Conservation (phyloP, 2,888 invertebrate species). For the Cephus runcator region DNA sequence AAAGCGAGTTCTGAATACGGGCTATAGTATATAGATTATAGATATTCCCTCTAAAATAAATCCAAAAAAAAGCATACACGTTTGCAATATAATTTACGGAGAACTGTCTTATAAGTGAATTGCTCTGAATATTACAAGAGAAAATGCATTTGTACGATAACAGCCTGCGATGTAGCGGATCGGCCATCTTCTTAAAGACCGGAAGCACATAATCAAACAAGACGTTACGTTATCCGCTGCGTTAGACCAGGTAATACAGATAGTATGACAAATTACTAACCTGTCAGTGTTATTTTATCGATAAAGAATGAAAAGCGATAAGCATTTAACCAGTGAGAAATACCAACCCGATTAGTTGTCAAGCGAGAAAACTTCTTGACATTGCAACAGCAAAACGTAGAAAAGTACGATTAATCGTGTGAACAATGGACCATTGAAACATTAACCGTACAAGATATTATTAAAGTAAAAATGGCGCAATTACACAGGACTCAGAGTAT, state of each 20-base stretch:
- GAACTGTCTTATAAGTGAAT: not conserved
- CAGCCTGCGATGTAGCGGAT: not conserved
- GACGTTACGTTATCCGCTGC: not conserved
- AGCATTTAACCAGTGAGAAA: not conserved
- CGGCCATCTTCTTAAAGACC: not conserved
- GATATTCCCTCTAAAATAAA: too few relatives aligned
- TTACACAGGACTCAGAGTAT: conserved; percentile 6
- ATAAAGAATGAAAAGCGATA: not conserved
- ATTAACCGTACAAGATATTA: not conserved
- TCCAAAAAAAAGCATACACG: too few relatives aligned
- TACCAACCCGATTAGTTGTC: not conserved
- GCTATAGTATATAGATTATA: too few relatives aligned
- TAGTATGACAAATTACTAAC: not conserved
- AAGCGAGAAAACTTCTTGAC: not conserved
- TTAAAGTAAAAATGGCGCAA: not conserved
- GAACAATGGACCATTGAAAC: not conserved
- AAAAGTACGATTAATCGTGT: not conserved
- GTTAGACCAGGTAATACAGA: conserved; percentile 1
- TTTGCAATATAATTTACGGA: not conserved
- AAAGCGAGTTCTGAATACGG: too few relatives aligned
- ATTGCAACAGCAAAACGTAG: not conserved
- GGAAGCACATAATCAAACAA: not conserved
- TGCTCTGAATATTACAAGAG: not conserved
- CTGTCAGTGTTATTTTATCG: not conserved
- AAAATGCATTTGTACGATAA: not conserved